A percentile compares a stretch with the other conserved stretches of the same genome.
Conservation (phyloP, 2,113 vertebrate genomes). For the Erpornis zantholeuca region DNA sequence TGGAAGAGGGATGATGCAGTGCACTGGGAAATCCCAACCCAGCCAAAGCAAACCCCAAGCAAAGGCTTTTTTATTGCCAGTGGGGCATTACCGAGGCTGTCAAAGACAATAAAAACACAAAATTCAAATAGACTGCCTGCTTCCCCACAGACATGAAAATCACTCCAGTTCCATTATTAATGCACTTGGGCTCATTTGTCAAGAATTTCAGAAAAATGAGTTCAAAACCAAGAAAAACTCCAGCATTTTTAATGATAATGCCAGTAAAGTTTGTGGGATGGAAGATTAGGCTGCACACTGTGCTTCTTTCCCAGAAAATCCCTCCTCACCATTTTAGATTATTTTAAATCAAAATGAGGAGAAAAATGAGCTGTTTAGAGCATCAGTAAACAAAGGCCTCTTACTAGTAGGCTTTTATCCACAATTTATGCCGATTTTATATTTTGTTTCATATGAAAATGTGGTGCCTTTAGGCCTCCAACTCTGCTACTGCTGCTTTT, state of each 20-base stretch:
- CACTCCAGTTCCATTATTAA: neutral
- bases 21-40: neutral
- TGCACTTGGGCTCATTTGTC: constrained; percentile 23
- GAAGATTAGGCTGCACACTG: constrained; percentile 38
- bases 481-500: neutral
- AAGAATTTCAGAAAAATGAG: neutral
- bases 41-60: neutral
- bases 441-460: constrained; percentile 55
- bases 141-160: neutral
- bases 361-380: constrained; percentile 42
- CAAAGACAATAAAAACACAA: neutral
- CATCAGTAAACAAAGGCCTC: constrained; percentile 38
- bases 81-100: neutral
- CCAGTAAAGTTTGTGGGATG: neutral
- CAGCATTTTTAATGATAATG: constrained; percentile 45
- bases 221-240: constrained; percentile 21
- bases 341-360: constrained; percentile 46
- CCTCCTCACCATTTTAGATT: constrained; percentile 6
- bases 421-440: constrained; percentile 36
- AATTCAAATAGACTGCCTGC: neutral
- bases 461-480: neutral
- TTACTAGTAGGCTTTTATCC: constrained; percentile 27
- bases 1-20: neutral
- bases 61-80: neutral
- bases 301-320: constrained; percentile 5